Conservation (phyloP, 2,113 vertebrate genomes). For the Marcusenius ussheri region DNA sequence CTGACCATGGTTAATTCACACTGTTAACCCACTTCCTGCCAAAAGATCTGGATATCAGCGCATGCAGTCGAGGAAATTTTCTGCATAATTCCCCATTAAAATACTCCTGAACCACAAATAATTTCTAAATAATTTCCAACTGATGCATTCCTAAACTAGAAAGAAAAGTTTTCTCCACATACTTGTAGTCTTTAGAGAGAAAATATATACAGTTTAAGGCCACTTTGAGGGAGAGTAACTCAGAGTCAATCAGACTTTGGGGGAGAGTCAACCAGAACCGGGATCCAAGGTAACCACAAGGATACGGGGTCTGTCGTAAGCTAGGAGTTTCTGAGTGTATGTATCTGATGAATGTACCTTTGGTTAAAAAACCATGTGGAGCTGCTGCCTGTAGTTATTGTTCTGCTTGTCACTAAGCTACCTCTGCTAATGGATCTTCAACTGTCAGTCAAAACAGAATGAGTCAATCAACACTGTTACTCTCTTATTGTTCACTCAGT, state of each 20-base stretch:
- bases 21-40: not conserved
- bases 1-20: not conserved
- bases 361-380: not conserved
- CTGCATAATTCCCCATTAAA: not conserved
- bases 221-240: not conserved
- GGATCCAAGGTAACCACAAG: not conserved
- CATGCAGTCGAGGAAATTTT: not conserved
- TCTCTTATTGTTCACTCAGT: not conserved
- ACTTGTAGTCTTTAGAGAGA: not conserved
- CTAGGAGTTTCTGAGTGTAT: not conserved
- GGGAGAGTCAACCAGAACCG: not conserved
- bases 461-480: not conserved
- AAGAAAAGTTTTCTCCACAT: not conserved
- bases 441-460: conserved; percentile 6
- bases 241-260: too few relatives aligned
- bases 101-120: conserved; percentile 4
- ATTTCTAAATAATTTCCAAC: not conserved
- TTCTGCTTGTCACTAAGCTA: not conserved
- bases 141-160: not conserved
- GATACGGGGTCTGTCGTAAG: not conserved
- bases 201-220: not conserved
- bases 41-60: not conserved
- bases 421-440: conserved; percentile 14
- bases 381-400: not conserved
- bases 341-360: not conserved